Evolutionary conservation across 2,797 vertebrate species (phyloP).

Genomic region (Selene dorsalis): DNA sequence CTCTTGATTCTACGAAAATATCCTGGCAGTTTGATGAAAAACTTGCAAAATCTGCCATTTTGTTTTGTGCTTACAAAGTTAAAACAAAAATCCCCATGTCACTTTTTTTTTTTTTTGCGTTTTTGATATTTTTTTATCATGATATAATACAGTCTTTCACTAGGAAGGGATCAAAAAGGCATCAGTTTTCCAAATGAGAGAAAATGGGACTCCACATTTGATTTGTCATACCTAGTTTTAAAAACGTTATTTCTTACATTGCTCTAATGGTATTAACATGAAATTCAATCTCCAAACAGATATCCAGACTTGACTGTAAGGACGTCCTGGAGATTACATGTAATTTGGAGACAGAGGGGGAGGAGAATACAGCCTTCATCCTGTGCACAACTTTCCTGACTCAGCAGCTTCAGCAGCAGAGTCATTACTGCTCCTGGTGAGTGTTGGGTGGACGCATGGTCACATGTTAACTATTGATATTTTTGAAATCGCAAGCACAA

Average conservation of each 20-base stretch:
- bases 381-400: conserved; percentile 98
- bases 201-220: background rate
- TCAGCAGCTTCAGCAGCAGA: conserved; percentile 97
- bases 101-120: too few relatives aligned
- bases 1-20: background rate
- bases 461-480: background rate
- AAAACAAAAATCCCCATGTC: too few relatives aligned
- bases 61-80: too few relatives aligned
- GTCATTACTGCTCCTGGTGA: conserved; percentile 94
- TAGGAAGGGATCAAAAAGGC: background rate
- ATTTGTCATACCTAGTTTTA: background rate
- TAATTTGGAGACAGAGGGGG: conserved; percentile 95
- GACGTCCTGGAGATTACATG: conserved; percentile 96
- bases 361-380: conserved; percentile 95
- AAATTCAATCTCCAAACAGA: conserved; percentile 80
- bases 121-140: too few relatives aligned
- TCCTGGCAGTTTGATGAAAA: background rate
- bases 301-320: conserved; percentile 95
- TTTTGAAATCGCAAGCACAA: background rate
- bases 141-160: background rate
- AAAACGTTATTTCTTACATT: background rate
- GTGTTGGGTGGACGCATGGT: conserved; percentile 66
- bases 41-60: background rate
- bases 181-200: background rate
- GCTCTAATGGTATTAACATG: conserved; percentile 5